Evolutionary conservation across 2,113 vertebrate genomes (phyloP).

Genomic region (Marmota monax): DNA sequence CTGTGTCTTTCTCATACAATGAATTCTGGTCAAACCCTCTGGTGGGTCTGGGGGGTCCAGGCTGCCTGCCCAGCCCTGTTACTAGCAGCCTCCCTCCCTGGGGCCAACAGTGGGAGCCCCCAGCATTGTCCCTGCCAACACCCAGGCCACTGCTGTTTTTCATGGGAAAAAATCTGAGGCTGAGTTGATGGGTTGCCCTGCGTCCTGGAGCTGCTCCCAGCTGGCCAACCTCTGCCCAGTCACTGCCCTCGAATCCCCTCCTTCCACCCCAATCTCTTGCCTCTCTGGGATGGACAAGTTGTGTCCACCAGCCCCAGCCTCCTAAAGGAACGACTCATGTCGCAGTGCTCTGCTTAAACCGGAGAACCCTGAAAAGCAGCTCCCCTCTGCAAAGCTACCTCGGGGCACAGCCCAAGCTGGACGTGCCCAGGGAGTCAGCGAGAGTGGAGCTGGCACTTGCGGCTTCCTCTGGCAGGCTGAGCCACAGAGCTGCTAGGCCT

Average conservation of each 20-base stretch:
- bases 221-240: background rate
- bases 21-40: background rate
- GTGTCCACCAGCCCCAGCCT: accelerated
- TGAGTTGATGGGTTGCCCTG: background rate
- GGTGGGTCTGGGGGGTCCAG: background rate
- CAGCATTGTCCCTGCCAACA: background rate
- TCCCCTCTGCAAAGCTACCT: background rate
- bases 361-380: background rate
- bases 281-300: background rate
- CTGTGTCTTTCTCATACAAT: background rate
- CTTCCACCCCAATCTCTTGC: too few species aligned
- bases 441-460: background rate
- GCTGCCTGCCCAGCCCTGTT: background rate
- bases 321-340: too few species aligned
- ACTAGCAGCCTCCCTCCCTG: background rate
- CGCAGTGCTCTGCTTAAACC: background rate
- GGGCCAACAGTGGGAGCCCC: background rate
- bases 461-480: background rate
- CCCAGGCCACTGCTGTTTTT: too few species aligned
- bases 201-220: accelerated
- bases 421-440: too few species aligned
- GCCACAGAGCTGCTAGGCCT: background rate
- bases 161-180: background rate
- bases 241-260: background rate
- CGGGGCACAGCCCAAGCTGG: accelerated